Percentiles rank a stretch among this genome's conserved stretches.
phyloP scores from a whole-genome alignment of 2,797 vertebrate species.

The Brotula barbata region DNA sequence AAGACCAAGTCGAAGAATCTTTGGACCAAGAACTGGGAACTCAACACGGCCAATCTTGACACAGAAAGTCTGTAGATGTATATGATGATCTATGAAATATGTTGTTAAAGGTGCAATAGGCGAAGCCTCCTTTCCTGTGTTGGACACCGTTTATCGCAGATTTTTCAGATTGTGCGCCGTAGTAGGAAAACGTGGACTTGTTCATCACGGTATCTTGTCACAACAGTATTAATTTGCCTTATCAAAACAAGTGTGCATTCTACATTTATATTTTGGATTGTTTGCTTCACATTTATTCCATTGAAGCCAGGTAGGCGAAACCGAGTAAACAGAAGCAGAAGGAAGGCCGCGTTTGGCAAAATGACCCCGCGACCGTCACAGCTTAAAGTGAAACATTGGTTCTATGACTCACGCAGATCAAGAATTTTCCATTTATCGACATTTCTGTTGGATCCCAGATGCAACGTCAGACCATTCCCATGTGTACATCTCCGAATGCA shows the following conservation, averaged over 20 bases:
- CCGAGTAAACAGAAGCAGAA: background rate
- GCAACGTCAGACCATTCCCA: constrained; percentile 57
- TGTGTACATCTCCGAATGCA: constrained; percentile 56
- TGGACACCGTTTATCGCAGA: constrained; percentile 33
- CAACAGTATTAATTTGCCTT: constrained; percentile 51
- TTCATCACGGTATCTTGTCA: constrained; percentile 22
- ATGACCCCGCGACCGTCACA: constrained; percentile 10
- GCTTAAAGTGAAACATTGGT: constrained; percentile 22
- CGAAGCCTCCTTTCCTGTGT: constrained; percentile 39
- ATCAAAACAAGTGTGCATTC: constrained; percentile 23
- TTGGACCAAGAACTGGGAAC: constrained; percentile 44
- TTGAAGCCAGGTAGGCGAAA: background rate
- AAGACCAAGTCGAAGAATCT: constrained; percentile 35
- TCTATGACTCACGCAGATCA: constrained; percentile 26
- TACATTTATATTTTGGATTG: background rate
- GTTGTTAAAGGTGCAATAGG: constrained; percentile 55
- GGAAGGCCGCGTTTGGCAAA: background rate
- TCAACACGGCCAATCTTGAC: constrained; percentile 34
- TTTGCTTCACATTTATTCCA: background rate
- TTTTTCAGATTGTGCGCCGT: constrained; percentile 3
- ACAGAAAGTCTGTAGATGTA: constrained; percentile 65
- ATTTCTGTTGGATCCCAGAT: constrained; percentile 37
- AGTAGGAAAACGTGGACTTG: constrained; percentile 22
- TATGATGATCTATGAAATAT: constrained; percentile 65
- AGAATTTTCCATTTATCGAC: constrained; percentile 25